These are phyloP conservation scores for Delphinapterus leucas DNA, from an alignment of 2,113 vertebrate species.

Conservation along the genomic window DNA sequence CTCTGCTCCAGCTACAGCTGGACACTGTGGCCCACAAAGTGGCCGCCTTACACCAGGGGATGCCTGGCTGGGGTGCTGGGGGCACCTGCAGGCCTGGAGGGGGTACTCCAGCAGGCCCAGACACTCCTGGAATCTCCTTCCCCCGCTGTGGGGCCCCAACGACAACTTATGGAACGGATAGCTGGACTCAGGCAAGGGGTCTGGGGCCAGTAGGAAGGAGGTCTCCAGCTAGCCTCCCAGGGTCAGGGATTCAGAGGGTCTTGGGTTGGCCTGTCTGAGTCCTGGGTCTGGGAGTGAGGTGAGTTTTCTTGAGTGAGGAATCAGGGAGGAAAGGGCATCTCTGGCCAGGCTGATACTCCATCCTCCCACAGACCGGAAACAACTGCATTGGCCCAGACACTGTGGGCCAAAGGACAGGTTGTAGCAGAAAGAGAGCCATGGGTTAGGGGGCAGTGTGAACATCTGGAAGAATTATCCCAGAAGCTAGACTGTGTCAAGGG, in stretches of 20 bases:
- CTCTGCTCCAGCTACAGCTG: slow-evolving; percentile 78
- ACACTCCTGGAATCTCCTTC: slow-evolving; percentile 13
- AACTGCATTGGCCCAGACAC: slow-evolving; percentile 74
- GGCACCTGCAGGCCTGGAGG: slow-evolving; percentile 43
- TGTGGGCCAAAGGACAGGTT: slow-evolving; percentile 66
- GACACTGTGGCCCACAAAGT: slow-evolving; percentile 69
- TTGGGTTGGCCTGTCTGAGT: background rate
- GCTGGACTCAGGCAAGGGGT: slow-evolving; percentile 14
- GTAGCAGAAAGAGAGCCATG: slow-evolving; percentile 65
- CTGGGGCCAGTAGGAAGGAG: background rate
- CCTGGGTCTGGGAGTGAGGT: background rate
- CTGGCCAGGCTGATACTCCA: background rate
- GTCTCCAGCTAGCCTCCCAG: background rate
- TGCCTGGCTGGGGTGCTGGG: background rate
- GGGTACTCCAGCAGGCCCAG: slow-evolving; percentile 54
- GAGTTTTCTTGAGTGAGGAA: background rate
- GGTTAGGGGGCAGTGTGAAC: slow-evolving; percentile 64
- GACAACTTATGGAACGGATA: slow-evolving; percentile 14
- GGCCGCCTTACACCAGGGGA: slow-evolving; percentile 77
- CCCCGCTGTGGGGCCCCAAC: background rate
- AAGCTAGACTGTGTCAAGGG: slow-evolving; percentile 56
- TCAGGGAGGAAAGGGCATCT: background rate
- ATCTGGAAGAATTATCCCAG: background rate
- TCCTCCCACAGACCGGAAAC: slow-evolving; percentile 79
- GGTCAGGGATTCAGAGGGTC: background rate